Evolutionary conservation across 2,888 invertebrate species (phyloP).

Genomic region (Pristionchus mayeri): DNA sequence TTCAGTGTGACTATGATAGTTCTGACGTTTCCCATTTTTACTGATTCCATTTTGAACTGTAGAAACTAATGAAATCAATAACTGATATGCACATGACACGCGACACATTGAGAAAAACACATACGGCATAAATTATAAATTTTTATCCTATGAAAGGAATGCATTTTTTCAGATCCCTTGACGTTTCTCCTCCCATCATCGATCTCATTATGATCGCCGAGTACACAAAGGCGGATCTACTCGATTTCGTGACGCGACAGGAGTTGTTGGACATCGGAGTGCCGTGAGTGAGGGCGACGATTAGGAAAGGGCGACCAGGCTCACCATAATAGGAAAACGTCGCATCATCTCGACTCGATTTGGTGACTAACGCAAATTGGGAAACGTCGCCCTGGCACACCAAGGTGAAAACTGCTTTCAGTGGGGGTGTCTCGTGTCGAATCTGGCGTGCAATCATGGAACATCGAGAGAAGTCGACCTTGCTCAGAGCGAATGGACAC

Average conservation of each 20-base stretch:
- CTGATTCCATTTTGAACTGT: too few species aligned
- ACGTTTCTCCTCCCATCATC: conserved; percentile 83
- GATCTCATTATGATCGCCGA: conserved; percentile 83
- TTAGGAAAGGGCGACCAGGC: background rate
- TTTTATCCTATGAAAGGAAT: too few species aligned
- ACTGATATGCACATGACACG: too few species aligned
- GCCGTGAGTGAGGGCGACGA: conserved; percentile 80
- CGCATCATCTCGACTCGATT: background rate
- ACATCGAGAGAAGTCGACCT: conserved; percentile 53
- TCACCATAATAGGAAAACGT: background rate
- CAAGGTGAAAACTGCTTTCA: conserved; percentile 61
- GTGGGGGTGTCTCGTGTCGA: conserved; percentile 73
- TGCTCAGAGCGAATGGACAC: background rate
- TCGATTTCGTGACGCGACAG: conserved; percentile 86
- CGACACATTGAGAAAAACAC: too few species aligned
- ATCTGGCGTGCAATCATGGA: conserved; percentile 72
- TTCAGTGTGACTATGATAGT: too few species aligned
- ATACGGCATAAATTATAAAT: too few species aligned
- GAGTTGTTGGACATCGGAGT: conserved; percentile 87
- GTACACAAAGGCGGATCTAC: conserved; percentile 86
- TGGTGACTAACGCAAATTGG: too few species aligned
- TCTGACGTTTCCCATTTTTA: too few species aligned
- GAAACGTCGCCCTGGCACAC: background rate
- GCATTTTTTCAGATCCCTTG: conserved; percentile 79
- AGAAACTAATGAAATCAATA: too few species aligned